Evolutionary conservation across 1,140 invertebrate species (phyloP).

Genomic region (Amyelois transitella): DNA sequence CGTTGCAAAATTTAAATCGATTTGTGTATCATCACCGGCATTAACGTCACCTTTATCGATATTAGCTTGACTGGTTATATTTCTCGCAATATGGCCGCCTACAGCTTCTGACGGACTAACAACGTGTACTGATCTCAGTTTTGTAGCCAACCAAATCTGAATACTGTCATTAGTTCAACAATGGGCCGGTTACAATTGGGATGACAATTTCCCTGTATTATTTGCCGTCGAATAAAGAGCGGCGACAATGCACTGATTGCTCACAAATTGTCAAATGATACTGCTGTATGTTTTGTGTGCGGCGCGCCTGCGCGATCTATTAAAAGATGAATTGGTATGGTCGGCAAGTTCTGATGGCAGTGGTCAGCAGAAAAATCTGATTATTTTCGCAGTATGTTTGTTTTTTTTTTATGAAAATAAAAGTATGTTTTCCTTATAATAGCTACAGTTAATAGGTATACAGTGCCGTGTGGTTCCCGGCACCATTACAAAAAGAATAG

Average conservation of each 20-base stretch:
- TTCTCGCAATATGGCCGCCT: neutral
- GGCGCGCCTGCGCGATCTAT: slow-evolving; percentile 59
- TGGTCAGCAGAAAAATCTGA: neutral
- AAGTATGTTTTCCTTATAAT: no score
- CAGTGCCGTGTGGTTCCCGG: no score
- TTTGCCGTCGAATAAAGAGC: slow-evolving; percentile 69
- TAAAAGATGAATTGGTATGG: slow-evolving; percentile 31
- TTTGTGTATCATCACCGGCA: neutral
- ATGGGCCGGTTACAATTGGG: slow-evolving; percentile 57
- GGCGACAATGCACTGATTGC: slow-evolving; percentile 71
- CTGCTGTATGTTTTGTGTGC: slow-evolving; percentile 63
- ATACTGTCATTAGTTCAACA: slow-evolving; percentile 69
- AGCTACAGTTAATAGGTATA: no score
- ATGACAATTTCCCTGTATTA: slow-evolving; percentile 72
- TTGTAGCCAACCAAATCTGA: slow-evolving; percentile 54
- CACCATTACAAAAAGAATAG: no score
- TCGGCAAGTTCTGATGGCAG: neutral
- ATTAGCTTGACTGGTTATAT: neutral
- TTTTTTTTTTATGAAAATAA: no score
- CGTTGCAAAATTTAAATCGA: neutral
- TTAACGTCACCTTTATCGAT: neutral
- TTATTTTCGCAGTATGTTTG: neutral
- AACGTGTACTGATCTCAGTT: slow-evolving; percentile 54
- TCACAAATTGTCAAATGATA: slow-evolving; percentile 74
- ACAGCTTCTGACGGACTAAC: slow-evolving; percentile 27